Evolutionary conservation across 2,797 vertebrate genomes (phyloP).

Genomic region (Alfaro cultratus): DNA sequence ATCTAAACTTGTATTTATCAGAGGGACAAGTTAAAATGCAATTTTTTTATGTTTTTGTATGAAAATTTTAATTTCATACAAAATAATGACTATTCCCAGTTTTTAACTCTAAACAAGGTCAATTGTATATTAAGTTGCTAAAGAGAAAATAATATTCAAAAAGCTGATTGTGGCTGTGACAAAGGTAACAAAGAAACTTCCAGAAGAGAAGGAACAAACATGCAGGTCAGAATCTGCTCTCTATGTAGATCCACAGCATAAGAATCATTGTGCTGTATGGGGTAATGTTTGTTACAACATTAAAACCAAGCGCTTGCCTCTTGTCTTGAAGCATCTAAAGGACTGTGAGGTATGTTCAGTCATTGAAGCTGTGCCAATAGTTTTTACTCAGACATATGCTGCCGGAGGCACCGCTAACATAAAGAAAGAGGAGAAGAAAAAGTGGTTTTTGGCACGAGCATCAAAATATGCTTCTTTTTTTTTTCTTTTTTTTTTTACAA

Average conservation of each 20-base stretch:
- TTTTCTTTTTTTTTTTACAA: slow-evolving; percentile 50
- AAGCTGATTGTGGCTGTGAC: slow-evolving; percentile 5
- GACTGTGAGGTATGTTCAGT: slow-evolving; percentile 50
- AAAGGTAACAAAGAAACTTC: slow-evolving; percentile 18
- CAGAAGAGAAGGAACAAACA: slow-evolving; percentile 24
- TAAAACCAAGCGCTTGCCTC: slow-evolving; percentile 52
- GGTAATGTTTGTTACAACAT: slow-evolving; percentile 33
- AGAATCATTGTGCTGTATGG: slow-evolving; percentile 13
- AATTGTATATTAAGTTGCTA: neutral
- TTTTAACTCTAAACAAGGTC: neutral
- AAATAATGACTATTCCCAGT: neutral
- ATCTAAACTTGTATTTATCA: neutral
- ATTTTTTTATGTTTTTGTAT: neutral
- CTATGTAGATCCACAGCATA: slow-evolving; percentile 45
- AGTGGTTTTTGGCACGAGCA: slow-evolving; percentile 57
- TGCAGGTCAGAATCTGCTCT: slow-evolving; percentile 18
- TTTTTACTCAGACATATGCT: slow-evolving; percentile 50
- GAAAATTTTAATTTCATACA: neutral
- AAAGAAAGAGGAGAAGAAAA: slow-evolving; percentile 37
- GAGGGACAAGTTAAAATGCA: no score
- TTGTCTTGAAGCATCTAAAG: slow-evolving; percentile 56
- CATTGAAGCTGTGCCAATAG: slow-evolving; percentile 56
- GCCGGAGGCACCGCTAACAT: slow-evolving; percentile 39
- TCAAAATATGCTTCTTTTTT: slow-evolving; percentile 50
- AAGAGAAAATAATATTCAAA: neutral